Evolutionary conservation across 2,888 invertebrate species (phyloP).

Genomic region (Cantharis rufa): DNA sequence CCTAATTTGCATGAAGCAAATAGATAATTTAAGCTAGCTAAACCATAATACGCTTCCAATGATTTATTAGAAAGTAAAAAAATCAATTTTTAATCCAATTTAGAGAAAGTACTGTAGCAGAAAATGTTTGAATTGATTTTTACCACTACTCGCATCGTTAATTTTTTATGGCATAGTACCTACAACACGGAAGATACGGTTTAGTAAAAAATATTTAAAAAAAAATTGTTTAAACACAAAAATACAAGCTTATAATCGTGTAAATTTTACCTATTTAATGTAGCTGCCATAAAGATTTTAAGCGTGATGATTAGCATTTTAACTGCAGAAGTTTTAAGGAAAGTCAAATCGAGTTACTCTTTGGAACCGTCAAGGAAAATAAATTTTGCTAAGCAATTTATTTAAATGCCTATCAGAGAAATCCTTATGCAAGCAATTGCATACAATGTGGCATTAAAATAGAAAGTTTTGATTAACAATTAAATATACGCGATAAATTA

Average conservation of each 20-base stretch:
- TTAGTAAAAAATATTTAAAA: background rate
- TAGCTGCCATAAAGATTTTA: background rate
- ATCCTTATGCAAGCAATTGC: conserved; percentile 14
- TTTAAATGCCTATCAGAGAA: conserved; percentile 18
- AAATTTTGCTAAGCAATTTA: conserved; percentile 14
- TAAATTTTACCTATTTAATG: background rate
- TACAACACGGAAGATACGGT: background rate
- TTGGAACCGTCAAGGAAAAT: conserved; percentile 20
- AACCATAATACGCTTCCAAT: background rate
- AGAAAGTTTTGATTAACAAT: conserved; percentile 10
- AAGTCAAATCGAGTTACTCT: conserved; percentile 12
- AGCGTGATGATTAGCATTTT: background rate
- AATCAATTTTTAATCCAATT: background rate
- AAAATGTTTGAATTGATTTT: background rate
- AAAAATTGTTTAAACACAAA: background rate
- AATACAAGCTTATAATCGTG: background rate
- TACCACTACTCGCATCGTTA: background rate
- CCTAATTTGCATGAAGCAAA: background rate
- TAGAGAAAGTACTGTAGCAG: background rate
- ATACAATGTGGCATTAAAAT: conserved; percentile 7
- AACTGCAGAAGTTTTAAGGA: background rate
- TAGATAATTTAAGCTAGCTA: background rate
- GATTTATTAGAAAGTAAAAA: background rate
- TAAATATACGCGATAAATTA: background rate
- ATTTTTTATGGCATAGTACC: background rate